A percentile compares a stretch with the other conserved stretches of the same genome.
These are phyloP conservation scores for Catharus bicknelli DNA, from an alignment of 2,113 vertebrate genomes.

Conservation along the genomic window DNA sequence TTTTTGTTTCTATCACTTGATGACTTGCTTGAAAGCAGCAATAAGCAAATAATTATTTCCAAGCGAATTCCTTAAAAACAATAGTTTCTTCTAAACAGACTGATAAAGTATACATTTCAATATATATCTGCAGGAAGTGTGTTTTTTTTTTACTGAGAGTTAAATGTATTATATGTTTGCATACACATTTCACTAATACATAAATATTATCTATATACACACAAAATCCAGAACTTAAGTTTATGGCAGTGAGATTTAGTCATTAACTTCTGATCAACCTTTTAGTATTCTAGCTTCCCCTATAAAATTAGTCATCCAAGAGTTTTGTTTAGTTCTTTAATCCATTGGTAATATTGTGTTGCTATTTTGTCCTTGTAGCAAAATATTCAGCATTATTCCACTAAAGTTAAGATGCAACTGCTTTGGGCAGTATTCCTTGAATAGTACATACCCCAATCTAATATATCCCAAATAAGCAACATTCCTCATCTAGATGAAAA, in stretches of 20 bases:
- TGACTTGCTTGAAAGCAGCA: background rate
- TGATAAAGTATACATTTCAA: background rate
- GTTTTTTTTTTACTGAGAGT: background rate
- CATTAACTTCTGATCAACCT: background rate
- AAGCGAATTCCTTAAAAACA: background rate
- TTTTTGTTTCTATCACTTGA: background rate
- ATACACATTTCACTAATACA: background rate
- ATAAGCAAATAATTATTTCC: background rate
- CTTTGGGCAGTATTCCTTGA: background rate
- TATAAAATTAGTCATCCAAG: background rate
- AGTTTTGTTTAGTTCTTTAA: background rate
- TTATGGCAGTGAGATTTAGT: background rate
- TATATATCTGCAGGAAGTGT: background rate
- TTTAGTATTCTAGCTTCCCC: background rate
- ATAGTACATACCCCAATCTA: background rate
- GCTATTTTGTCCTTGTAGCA: background rate
- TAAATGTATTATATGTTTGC: background rate
- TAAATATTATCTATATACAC: background rate
- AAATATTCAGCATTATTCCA: background rate
- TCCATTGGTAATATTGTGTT: background rate
- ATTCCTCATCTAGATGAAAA: background rate
- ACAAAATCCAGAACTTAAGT: background rate
- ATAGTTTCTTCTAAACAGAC: background rate
- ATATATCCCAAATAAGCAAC: background rate
- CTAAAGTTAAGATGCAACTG: background rate